Percentiles rank a stretch among this genome's conserved stretches.
Conservation (phyloP, 2,113 vertebrate species). For the Speoplatyrhinus poulsoni region DNA sequence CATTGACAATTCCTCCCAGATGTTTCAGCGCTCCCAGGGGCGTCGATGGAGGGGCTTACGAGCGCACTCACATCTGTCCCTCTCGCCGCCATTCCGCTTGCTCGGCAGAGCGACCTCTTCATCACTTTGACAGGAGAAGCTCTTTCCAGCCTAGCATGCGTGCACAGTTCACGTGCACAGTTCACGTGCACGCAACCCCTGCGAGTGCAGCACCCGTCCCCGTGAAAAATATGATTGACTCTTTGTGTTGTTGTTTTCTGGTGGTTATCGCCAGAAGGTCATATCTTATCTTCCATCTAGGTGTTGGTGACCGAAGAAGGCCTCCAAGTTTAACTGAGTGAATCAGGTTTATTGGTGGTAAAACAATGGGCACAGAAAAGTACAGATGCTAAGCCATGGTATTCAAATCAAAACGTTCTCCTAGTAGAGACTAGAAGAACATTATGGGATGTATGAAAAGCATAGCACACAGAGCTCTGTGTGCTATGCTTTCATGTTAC, state of each 20-base stretch:
- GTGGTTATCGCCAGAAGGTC: slow-evolving; percentile 63
- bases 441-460: no score
- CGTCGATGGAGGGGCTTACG: slow-evolving; percentile 61
- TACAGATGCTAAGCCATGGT: no score
- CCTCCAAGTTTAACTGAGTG: no score
- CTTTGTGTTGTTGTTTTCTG: slow-evolving; percentile 36
- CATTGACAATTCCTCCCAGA: slow-evolving; percentile 74
- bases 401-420: no score
- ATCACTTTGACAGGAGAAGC: slow-evolving; percentile 63
- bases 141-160: slow-evolving; percentile 38
- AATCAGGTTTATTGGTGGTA: no score
- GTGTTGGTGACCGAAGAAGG: slow-evolving; percentile 25
- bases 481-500: no score
- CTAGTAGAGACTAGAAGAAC: no score
- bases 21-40: slow-evolving; percentile 69
- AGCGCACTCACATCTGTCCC: slow-evolving; percentile 75
- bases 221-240: slow-evolving; percentile 40
- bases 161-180: background rate
- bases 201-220: slow-evolving; percentile 47
- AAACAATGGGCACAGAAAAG: no score
- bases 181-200: slow-evolving; percentile 30
- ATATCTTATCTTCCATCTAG: slow-evolving; percentile 56
- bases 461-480: no score
- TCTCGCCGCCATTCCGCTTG: slow-evolving; percentile 30
- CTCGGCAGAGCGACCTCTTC: slow-evolving; percentile 66